phyloP scores from a whole-genome alignment of 1,140 invertebrate genomes.

The Microplitis demolitor region DNA sequence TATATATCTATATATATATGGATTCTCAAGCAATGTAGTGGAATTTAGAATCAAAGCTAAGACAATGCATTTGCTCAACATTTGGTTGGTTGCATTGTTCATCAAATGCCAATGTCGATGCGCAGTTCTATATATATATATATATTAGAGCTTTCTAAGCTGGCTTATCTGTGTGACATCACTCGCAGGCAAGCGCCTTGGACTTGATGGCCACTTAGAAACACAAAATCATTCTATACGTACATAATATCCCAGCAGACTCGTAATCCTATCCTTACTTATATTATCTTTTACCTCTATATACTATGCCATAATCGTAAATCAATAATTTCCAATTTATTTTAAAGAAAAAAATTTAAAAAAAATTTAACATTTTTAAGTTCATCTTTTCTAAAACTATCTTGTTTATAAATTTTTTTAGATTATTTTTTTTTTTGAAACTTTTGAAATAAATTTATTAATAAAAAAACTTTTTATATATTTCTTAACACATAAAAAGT shows the following conservation, averaged over 20 bases:
- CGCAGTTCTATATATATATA: neutral
- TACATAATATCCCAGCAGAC: neutral
- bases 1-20: too few relatives aligned
- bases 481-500: too few relatives aligned
- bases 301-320: neutral
- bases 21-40: too few relatives aligned
- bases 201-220: slow-evolving; percentile 31
- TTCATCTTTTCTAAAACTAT: too few relatives aligned
- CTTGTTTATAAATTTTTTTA: too few relatives aligned
- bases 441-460: too few relatives aligned
- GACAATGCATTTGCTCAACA: slow-evolving; percentile 2
- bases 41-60: neutral
- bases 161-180: slow-evolving; percentile 15
- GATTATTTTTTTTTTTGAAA: too few relatives aligned
- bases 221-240: slow-evolving; percentile 7
- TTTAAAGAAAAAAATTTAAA: neutral
- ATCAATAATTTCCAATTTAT: too few relatives aligned
- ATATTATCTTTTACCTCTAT: slow-evolving; percentile 1
- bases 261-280: neutral
- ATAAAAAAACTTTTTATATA: too few relatives aligned
- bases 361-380: neutral
- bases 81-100: slow-evolving; percentile 16
- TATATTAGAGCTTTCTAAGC: neutral
- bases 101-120: slow-evolving; percentile 19
- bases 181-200: slow-evolving; percentile 15